Conservation (phyloP, 2,113 vertebrate species). For the Spheniscus mendiculus region DNA sequence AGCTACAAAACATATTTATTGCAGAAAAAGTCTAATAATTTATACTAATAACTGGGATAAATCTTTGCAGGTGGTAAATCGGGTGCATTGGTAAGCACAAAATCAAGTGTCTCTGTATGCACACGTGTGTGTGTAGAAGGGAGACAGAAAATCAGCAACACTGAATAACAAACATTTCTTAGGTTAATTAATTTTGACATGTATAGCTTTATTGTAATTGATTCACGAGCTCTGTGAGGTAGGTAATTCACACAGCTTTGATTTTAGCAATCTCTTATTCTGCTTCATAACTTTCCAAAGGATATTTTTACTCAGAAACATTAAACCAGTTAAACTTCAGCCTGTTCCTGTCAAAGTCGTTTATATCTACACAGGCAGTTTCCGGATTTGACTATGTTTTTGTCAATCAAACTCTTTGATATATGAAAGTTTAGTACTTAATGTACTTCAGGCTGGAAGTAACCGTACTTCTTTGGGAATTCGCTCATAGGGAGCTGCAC, state of each 20-base stretch:
- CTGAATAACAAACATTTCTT: background rate
- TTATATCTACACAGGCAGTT: background rate
- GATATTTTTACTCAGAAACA: background rate
- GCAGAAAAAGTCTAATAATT: background rate
- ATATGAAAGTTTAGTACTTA: background rate
- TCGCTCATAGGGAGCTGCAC: background rate
- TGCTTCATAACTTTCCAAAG: constrained; percentile 12
- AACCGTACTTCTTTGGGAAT: background rate
- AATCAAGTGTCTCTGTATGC: background rate
- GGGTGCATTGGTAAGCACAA: background rate
- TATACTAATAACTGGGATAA: background rate
- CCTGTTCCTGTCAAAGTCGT: background rate
- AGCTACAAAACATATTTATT: background rate
- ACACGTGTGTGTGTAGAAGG: rapidly evolving
- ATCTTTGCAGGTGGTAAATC: background rate
- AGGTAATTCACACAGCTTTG: constrained; percentile 5
- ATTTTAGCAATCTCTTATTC: background rate
- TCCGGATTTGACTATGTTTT: background rate
- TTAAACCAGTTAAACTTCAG: constrained; percentile 8
- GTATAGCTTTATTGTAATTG: background rate
- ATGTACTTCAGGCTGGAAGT: background rate
- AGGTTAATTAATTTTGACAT: constrained; percentile 26
- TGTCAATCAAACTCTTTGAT: background rate
- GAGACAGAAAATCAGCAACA: background rate
- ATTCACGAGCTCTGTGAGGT: background rate